phyloP scores from a whole-genome alignment of 2,888 invertebrate genomes.

The Tryphoninae sp. region DNA sequence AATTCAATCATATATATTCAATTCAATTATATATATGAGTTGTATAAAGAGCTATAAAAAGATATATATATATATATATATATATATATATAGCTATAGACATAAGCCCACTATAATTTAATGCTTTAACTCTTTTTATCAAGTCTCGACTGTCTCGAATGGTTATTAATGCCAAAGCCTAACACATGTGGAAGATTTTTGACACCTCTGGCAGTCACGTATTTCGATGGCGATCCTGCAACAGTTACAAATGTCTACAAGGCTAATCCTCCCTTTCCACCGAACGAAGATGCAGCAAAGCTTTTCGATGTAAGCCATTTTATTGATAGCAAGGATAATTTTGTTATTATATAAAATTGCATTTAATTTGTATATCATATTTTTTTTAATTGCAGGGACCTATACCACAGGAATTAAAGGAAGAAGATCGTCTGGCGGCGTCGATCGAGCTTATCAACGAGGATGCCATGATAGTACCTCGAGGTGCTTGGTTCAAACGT shows the following conservation, averaged over 20 bases:
- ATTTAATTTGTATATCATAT: neutral
- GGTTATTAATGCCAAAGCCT: conserved; percentile 85
- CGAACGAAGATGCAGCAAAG: conserved; percentile 69
- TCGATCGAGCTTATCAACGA: conserved; percentile 87
- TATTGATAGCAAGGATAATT: neutral
- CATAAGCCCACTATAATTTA: neutral
- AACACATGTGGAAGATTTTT: conserved; percentile 80
- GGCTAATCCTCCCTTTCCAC: conserved; percentile 82
- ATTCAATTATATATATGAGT: no score
- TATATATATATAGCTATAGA: no score
- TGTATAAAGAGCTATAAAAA: no score
- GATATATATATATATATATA: no score
- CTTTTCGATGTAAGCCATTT: conserved; percentile 58
- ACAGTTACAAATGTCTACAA: conserved; percentile 72
- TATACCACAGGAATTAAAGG: conserved; percentile 84
- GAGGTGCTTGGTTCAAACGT: conserved; percentile 89
- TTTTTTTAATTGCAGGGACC: conserved; percentile 78
- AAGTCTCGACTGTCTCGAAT: conserved; percentile 86
- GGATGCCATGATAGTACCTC: conserved; percentile 90
- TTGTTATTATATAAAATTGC: neutral
- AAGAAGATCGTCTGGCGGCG: conserved; percentile 90
- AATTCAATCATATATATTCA: no score
- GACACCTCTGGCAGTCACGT: conserved; percentile 81
- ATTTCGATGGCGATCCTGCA: conserved; percentile 81
- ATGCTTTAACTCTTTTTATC: conserved; percentile 43